Conservation (phyloP, 1,140 invertebrate genomes). For the Maniola jurtina region DNA sequence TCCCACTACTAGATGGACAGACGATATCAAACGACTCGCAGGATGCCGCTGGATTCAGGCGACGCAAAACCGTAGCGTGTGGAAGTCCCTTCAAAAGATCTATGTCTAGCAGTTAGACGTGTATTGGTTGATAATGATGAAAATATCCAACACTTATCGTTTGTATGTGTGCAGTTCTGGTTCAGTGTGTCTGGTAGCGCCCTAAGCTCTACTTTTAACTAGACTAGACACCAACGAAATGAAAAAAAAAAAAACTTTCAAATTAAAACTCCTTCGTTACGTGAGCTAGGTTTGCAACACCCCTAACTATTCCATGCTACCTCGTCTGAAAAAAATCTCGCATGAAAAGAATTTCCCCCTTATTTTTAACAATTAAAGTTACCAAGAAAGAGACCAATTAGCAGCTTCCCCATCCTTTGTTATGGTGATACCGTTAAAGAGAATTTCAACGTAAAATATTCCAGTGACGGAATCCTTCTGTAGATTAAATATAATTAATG, state of each 20-base stretch:
- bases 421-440: slow-evolving; percentile 8
- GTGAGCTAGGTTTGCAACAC: neutral
- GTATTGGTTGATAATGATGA: too few relatives aligned
- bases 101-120: too few relatives aligned
- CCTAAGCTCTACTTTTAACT: too few relatives aligned
- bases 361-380: slow-evolving; percentile 9
- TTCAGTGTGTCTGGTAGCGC: too few relatives aligned
- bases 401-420: slow-evolving; percentile 8
- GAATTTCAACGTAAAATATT: slow-evolving; percentile 11
- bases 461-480: slow-evolving; percentile 3
- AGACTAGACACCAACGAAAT: neutral
- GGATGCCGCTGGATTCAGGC: too few relatives aligned
- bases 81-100: too few relatives aligned
- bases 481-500: slow-evolving; percentile 8
- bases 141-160: too few relatives aligned
- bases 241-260: neutral
- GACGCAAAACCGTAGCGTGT: too few relatives aligned
- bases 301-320: neutral
- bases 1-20: too few relatives aligned
- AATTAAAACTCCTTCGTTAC: neutral
- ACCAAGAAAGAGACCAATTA: slow-evolving; percentile 16
- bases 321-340: neutral
- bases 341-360: neutral
- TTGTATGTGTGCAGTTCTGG: too few relatives aligned
- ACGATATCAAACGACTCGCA: too few relatives aligned